Base-by-base conservation (phyloP, 2,888 invertebrate genomes). In the Euzetes globulus region DNA sequence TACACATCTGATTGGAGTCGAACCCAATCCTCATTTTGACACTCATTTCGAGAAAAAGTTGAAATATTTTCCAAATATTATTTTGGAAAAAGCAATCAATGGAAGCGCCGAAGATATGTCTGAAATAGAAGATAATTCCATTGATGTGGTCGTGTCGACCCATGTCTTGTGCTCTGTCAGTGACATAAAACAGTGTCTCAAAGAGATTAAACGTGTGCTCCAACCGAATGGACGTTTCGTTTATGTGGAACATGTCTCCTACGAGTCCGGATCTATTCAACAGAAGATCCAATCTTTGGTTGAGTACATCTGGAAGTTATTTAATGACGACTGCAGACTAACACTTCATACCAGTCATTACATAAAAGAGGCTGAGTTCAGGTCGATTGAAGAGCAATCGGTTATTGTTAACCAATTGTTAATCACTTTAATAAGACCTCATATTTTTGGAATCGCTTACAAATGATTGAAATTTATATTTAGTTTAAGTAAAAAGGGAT, bases 121-220 rank as follows among this genome's bases (percentile, higher is more conserved):
- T 5, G 78, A 77, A 19, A 76, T 82, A n/a, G 75, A 77, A 13
- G 77, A 79, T 50, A 68, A 72, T 25, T 79, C 79, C 11, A 78
- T 81, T 13, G 81, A 81, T 74, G 80, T 79, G 22, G 81, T 81
- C 3, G 80, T 82, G 7, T 78, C 79, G 27, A 80, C 80, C 6
- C 75, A 78, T 55, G 80, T 81, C 1, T 76, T 81, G 13, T 81
- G 82, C 75, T 79, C 79, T 50, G 81, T 81, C 3, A 74, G 72
- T 19, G 79, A 80, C 76, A 75, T 79, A 7, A 70, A 74, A 58
- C 75, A 76, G 58, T 77, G 79, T 6, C 76, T 81, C 5, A 77
- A 79, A 52, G 80, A 81, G 76, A 79, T 81, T 27, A 78, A 76
- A 22, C 77, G 81, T 4, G 80, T 81, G 0, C 77, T 81, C 19